These are phyloP conservation scores for Myiothlypis coronata DNA, from an alignment of 2,797 vertebrate species.

Conservation along the genomic window DNA sequence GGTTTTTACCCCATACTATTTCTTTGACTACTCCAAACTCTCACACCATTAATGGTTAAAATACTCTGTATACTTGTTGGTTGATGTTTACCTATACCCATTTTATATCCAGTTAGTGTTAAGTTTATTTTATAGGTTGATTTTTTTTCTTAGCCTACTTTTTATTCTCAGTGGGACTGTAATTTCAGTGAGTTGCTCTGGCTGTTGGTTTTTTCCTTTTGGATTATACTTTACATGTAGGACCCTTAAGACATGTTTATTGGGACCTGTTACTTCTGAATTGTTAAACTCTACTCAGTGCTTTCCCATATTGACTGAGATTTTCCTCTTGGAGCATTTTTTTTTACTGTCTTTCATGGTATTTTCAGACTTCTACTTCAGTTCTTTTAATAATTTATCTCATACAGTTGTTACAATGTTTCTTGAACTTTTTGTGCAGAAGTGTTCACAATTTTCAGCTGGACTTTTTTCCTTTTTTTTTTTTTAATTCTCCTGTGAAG, in stretches of 20 bases:
- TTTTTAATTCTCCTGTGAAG: not conserved
- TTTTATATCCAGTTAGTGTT: not conserved
- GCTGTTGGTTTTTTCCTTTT: not conserved
- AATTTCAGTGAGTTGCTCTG: not conserved
- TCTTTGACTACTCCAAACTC: not conserved
- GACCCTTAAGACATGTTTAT: not conserved
- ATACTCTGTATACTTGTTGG: not conserved
- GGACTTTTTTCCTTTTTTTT: not conserved
- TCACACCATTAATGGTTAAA: not conserved
- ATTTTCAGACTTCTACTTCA: not conserved
- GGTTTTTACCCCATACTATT: not conserved
- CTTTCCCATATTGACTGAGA: not conserved
- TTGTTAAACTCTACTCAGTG: not conserved
- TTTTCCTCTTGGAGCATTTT: not conserved
- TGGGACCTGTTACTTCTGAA: not conserved
- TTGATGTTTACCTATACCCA: not conserved
- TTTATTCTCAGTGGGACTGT: not conserved
- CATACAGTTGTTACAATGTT: not conserved
- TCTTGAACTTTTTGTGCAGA: not conserved
- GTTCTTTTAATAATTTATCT: not conserved
- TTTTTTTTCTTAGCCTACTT: not conserved
- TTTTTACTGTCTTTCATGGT: not conserved
- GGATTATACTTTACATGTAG: not conserved
- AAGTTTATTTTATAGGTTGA: not conserved
- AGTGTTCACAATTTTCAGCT: not conserved